phyloP scores from a whole-genome alignment of 2,113 vertebrate species.

The Nettapus auritus region DNA sequence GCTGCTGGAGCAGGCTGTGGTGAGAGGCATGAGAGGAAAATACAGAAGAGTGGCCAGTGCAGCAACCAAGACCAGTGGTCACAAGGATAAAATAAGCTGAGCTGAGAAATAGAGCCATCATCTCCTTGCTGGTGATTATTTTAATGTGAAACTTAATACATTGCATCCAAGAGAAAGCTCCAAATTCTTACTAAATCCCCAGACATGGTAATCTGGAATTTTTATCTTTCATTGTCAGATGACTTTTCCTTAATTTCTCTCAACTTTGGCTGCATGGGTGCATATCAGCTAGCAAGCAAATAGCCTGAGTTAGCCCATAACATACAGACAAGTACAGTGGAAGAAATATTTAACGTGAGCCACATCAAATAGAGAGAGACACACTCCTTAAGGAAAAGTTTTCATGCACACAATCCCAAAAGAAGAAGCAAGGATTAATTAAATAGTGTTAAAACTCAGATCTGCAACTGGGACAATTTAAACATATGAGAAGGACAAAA shows the following conservation, averaged over 20 bases:
- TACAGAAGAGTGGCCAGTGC: accelerated
- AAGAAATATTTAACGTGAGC: background rate
- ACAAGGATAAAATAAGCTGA: background rate
- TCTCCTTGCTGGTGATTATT: background rate
- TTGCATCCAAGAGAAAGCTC: background rate
- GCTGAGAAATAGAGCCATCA: background rate
- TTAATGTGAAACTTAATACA: background rate
- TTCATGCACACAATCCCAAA: background rate
- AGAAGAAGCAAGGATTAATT: background rate
- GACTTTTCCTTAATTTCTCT: background rate
- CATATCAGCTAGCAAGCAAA: background rate
- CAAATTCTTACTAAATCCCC: background rate
- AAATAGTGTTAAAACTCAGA: background rate
- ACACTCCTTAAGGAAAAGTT: background rate
- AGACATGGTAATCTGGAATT: background rate
- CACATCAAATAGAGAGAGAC: accelerated
- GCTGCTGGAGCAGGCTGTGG: background rate
- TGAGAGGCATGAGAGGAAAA: accelerated
- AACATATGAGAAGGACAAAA: background rate
- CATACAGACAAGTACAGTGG: accelerated
- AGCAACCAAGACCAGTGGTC: background rate
- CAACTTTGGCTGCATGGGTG: background rate
- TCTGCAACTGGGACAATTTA: background rate
- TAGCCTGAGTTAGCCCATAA: background rate
- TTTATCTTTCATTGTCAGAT: background rate